Conservation (phyloP, 1,140 invertebrate genomes). For the Eueides isabella region DNA sequence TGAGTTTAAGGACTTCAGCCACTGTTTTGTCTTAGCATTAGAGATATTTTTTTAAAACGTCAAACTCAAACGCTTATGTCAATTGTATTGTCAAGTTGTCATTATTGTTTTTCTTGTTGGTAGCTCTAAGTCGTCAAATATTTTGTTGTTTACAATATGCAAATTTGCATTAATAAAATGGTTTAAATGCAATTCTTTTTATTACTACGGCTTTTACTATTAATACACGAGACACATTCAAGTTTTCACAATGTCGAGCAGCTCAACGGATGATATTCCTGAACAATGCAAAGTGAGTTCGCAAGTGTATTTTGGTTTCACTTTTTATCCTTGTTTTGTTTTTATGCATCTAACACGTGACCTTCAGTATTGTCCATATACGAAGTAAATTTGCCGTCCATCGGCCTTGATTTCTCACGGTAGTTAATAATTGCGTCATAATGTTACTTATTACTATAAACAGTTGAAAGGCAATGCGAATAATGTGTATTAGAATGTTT, state of each 20-base stretch:
- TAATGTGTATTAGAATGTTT: neutral
- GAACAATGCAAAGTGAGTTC: slow-evolving; percentile 69
- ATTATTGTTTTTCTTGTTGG: slow-evolving; percentile 12
- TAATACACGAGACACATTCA: neutral
- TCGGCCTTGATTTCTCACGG: slow-evolving; percentile 14
- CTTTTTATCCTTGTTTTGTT: slow-evolving; percentile 43
- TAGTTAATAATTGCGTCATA: slow-evolving; percentile 41
- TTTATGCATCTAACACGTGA: slow-evolving; percentile 40
- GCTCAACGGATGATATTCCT: slow-evolving; percentile 68
- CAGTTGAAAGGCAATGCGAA: slow-evolving; percentile 19
- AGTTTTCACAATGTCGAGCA: slow-evolving; percentile 56
- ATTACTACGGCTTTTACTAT: neutral
- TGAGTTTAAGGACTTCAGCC: no score
- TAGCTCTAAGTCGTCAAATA: neutral
- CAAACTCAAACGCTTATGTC: neutral
- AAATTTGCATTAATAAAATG: slow-evolving; percentile 3
- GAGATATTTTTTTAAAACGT: neutral
- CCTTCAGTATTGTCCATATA: slow-evolving; percentile 39
- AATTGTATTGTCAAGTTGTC: no score
- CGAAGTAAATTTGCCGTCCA: slow-evolving; percentile 15
- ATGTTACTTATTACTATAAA: slow-evolving; percentile 11
- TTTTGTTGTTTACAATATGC: slow-evolving; percentile 11
- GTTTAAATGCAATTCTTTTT: slow-evolving; percentile 13
- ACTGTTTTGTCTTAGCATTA: no score
- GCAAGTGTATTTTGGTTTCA: slow-evolving; percentile 20